phyloP scores from a whole-genome alignment of 2,113 vertebrate genomes.

The Oreochromis spilurus region DNA sequence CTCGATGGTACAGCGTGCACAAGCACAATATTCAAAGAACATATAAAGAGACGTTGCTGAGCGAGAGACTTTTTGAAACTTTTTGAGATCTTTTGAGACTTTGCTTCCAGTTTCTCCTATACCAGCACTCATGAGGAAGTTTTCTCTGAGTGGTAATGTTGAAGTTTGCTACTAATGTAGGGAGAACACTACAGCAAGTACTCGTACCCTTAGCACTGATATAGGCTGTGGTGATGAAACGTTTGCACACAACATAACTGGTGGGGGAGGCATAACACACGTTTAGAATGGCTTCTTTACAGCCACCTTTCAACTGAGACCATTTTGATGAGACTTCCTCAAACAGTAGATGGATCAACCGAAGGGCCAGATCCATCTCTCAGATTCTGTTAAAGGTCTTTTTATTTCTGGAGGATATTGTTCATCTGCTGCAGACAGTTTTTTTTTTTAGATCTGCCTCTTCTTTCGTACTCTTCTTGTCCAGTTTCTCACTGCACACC shows the following conservation, averaged over 20 bases:
- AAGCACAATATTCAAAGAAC: not conserved
- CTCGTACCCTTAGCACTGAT: not conserved
- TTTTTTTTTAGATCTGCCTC: not conserved
- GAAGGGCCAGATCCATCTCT: not conserved
- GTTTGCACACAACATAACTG: not conserved
- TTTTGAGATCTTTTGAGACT: not conserved
- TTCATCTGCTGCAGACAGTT: not conserved
- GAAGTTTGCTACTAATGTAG: not conserved
- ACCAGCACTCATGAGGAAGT: not conserved
- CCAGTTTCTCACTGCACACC: not conserved
- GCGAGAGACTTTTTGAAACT: not conserved
- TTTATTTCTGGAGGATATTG: not conserved
- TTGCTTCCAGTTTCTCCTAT: not conserved
- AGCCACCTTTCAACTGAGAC: not conserved
- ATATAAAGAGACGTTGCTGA: not conserved
- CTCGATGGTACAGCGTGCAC: not conserved
- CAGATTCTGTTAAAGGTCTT: not conserved
- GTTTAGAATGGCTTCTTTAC: not conserved
- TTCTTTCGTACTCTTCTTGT: not conserved
- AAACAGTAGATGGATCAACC: not conserved
- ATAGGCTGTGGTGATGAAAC: not conserved
- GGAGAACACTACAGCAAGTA: not conserved
- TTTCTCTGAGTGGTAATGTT: not conserved
- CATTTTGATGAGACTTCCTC: not conserved
- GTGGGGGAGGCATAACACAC: not conserved